Percentiles rank a stretch among this genome's conserved stretches.
These are phyloP conservation scores for Sinosuthora webbiana DNA, from an alignment of 2,113 vertebrate genomes.

Conservation along the genomic window DNA sequence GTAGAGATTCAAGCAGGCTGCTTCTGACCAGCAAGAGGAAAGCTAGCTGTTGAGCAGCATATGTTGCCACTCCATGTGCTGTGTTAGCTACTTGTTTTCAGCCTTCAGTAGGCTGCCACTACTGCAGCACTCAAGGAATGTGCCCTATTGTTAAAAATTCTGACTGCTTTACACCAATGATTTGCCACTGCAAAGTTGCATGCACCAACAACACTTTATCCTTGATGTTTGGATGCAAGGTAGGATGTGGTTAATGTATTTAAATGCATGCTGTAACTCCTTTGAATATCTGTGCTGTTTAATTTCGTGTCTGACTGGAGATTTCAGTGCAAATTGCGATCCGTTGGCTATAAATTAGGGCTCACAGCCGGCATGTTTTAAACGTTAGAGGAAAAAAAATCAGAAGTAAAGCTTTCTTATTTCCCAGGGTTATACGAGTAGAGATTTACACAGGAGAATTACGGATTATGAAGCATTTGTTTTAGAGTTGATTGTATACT, in stretches of 20 bases:
- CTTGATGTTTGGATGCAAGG: constrained; percentile 98
- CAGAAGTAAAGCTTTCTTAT: constrained; percentile 18
- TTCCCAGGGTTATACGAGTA: not conserved
- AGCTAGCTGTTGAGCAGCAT: constrained; percentile 66
- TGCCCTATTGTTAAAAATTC: constrained; percentile 86
- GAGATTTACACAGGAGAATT: constrained; percentile 1
- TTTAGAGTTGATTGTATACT: constrained; percentile 31
- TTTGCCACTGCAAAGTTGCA: constrained; percentile 97
- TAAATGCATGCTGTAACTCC: constrained; percentile 67
- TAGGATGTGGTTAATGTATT: constrained; percentile 76
- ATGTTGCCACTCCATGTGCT: constrained; percentile 71
- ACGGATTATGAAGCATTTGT: constrained; percentile 17
- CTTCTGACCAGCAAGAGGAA: constrained; percentile 60
- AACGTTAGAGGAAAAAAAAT: not conserved
- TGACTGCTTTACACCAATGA: constrained; percentile 87
- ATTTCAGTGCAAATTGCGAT: constrained; percentile 39
- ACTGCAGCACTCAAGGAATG: constrained; percentile 84
- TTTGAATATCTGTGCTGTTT: constrained; percentile 46
- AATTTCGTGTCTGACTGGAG: constrained; percentile 44
- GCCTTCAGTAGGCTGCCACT: constrained; percentile 72
- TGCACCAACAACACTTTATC: constrained; percentile 93
- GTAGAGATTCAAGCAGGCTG: constrained; percentile 65
- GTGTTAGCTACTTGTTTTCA: constrained; percentile 63
- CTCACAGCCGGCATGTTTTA: not conserved
- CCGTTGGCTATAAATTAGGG: not conserved